These are phyloP conservation scores for Neelides sp. DNA, from an alignment of 1,140 invertebrate genomes.

Conservation along the genomic window DNA sequence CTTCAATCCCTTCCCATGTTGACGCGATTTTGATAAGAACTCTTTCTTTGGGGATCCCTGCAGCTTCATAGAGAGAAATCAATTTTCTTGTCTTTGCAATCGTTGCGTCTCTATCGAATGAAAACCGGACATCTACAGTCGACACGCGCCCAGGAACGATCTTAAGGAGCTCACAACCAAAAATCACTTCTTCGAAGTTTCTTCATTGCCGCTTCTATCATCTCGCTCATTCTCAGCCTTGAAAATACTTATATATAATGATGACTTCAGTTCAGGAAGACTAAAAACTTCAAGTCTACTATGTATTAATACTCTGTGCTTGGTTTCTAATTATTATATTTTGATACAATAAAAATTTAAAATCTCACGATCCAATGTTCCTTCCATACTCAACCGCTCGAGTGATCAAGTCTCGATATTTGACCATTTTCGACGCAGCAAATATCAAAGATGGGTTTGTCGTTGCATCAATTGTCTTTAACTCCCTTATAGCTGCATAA, in stretches of 20 bases:
- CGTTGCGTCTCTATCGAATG: conserved; percentile 84
- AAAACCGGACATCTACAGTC: conserved; percentile 95
- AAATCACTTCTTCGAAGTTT: conserved; percentile 86
- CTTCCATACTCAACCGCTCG: conserved; percentile 82
- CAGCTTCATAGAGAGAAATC: conserved; percentile 77
- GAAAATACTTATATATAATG: neutral
- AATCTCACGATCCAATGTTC: conserved; percentile 48
- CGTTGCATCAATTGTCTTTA: conserved; percentile 99
- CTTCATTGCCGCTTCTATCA: conserved; percentile 70
- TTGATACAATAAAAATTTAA: neutral
- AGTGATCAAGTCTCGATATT: conserved; percentile 76
- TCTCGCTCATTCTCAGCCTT: too few species aligned
- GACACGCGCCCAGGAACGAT: conserved; percentile 96
- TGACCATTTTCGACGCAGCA: conserved; percentile 76
- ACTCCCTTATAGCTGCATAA: conserved; percentile 88
- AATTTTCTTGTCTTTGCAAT: conserved; percentile 77
- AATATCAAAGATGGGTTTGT: conserved; percentile 97
- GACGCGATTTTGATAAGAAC: conserved; percentile 94
- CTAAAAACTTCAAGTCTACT: neutral
- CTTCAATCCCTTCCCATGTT: conserved; percentile 98
- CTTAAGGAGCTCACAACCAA: conserved; percentile 93
- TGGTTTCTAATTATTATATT: neutral
- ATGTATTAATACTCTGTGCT: too few species aligned
- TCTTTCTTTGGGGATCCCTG: conserved; percentile 79
- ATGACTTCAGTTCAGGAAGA: neutral